These are phyloP conservation scores for Sialis lutaria DNA, from an alignment of 2,888 invertebrate species.

Conservation along the genomic window DNA sequence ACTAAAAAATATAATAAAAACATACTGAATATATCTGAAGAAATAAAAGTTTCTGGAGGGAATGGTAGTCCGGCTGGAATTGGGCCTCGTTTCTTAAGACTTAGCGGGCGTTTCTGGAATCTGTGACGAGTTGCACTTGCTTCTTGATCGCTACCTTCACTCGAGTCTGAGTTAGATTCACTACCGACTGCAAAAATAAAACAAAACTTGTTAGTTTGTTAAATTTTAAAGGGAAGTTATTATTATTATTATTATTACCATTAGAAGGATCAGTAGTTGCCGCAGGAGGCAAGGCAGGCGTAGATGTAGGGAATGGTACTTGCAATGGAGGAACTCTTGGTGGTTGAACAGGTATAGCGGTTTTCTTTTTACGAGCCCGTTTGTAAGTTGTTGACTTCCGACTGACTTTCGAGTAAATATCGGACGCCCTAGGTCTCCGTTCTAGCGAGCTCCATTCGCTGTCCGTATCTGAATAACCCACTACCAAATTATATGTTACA, in stretches of 20 bases:
- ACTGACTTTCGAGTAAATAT: slow-evolving; percentile 44
- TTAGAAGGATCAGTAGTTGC: not conserved
- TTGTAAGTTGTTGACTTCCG: slow-evolving; percentile 53
- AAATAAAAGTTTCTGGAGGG: slow-evolving; percentile 35
- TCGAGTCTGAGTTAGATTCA: slow-evolving; percentile 25
- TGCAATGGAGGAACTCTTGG: slow-evolving; percentile 56
- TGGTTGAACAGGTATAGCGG: slow-evolving; percentile 72
- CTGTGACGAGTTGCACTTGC: slow-evolving; percentile 20
- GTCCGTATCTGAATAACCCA: slow-evolving; percentile 74
- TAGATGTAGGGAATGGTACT: not conserved
- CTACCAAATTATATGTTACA: not conserved
- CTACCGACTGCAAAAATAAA: not conserved
- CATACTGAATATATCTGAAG: slow-evolving; percentile 22
- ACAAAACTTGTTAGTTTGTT: not conserved
- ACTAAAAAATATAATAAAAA: not conserved
- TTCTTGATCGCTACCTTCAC: slow-evolving; percentile 22
- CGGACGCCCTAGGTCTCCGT: slow-evolving; percentile 38
- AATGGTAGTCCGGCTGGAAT: slow-evolving; percentile 18
- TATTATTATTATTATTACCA: not conserved
- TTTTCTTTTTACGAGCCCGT: slow-evolving; percentile 52
- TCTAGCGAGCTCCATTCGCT: slow-evolving; percentile 64
- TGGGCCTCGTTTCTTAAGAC: slow-evolving; percentile 24
- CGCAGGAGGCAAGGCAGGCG: not conserved
- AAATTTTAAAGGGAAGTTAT: too few relatives aligned
- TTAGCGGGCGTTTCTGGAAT: slow-evolving; percentile 27